Conservation (phyloP, 2,888 invertebrate genomes). For the Sialis fuliginosa region DNA sequence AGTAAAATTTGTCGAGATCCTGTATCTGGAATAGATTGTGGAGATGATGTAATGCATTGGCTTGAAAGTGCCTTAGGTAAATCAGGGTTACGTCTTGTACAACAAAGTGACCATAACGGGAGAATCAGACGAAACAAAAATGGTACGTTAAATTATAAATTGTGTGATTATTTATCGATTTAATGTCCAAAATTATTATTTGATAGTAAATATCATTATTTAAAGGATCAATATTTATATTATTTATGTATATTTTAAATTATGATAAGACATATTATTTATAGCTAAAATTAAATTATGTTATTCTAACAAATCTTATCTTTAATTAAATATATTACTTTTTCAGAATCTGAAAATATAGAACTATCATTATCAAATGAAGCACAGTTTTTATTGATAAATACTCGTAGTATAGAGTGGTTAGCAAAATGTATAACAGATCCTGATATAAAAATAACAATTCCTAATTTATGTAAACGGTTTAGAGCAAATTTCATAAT, state of each 20-base stretch:
- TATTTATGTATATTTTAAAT: too few relatives aligned
- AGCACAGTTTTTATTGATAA: conserved; percentile 72
- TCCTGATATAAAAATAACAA: conserved; percentile 25
- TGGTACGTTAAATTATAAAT: conserved; percentile 12
- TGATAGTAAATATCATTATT: too few relatives aligned
- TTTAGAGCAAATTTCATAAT: conserved; percentile 87
- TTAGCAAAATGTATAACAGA: conserved; percentile 40
- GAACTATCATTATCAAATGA: conserved; percentile 57
- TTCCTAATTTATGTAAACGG: conserved; percentile 47
- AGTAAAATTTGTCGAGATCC: conserved; percentile 76
- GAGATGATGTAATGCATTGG: conserved; percentile 66
- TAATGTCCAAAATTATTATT: too few relatives aligned
- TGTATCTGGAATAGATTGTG: conserved; percentile 69
- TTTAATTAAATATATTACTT: not conserved
- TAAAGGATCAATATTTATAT: too few relatives aligned
- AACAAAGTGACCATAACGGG: conserved; percentile 27
- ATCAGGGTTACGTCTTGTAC: conserved; percentile 49
- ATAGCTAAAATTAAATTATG: too few relatives aligned
- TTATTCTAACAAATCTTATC: not conserved
- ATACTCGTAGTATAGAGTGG: conserved; percentile 58
- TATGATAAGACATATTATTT: too few relatives aligned
- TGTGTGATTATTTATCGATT: too few relatives aligned
- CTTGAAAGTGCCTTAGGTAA: conserved; percentile 50
- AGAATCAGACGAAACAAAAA: conserved; percentile 14
- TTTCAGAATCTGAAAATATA: conserved; percentile 12